These are phyloP conservation scores for Podargus strigoides DNA, from an alignment of 2,797 vertebrate genomes.

Conservation along the genomic window DNA sequence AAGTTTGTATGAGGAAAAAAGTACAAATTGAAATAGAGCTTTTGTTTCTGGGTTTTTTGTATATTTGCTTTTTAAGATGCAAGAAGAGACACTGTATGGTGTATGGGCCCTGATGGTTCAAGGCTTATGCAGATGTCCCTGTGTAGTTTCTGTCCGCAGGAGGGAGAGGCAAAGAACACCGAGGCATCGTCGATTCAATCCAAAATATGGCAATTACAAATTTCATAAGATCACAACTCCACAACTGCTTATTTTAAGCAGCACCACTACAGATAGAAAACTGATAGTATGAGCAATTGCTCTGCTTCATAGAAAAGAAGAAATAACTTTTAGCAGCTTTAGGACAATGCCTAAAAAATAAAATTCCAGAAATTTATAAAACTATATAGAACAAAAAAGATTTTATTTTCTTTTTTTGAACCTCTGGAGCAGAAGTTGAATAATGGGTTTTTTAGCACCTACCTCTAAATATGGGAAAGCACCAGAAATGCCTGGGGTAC, in stretches of 20 bases:
- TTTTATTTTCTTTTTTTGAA: rapidly evolving
- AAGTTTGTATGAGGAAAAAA: neutral
- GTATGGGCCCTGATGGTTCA: neutral
- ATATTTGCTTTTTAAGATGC: neutral
- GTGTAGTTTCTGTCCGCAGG: neutral
- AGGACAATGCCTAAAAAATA: neutral
- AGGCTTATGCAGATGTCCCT: neutral
- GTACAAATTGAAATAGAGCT: rapidly evolving
- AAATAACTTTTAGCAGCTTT: neutral
- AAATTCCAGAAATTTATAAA: neutral
- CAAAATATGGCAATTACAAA: neutral
- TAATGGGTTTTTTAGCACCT: rapidly evolving
- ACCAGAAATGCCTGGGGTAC: neutral
- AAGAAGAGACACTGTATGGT: neutral
- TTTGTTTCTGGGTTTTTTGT: neutral
- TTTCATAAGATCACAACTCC: neutral
- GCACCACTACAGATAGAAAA: neutral
- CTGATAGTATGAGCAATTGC: rapidly evolving
- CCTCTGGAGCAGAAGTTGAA: neutral
- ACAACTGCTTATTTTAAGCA: neutral
- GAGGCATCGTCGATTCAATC: rapidly evolving
- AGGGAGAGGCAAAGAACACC: neutral
- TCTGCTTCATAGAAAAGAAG: neutral
- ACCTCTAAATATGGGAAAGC: neutral
- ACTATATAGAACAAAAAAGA: neutral